phyloP scores from a whole-genome alignment of 2,113 vertebrate genomes.

The Sinocyclocheilus anophthalmus region DNA sequence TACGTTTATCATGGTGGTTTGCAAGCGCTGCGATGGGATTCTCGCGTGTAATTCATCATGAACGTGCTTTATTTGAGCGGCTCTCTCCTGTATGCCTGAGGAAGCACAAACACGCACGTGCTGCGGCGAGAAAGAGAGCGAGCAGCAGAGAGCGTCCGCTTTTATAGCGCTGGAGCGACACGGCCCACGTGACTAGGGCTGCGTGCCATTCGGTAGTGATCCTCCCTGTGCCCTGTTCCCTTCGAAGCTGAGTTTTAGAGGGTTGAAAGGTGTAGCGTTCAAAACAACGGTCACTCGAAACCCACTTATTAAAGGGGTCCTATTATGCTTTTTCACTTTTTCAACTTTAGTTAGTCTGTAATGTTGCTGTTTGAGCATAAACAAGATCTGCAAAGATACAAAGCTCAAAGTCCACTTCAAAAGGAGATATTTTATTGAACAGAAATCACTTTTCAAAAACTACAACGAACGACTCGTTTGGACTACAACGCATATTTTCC shows the following conservation, averaged over 20 bases:
- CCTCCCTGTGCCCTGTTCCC: not conserved
- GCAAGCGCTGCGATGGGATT: rapidly evolving
- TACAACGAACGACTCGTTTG: too few species aligned
- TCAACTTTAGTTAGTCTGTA: too few species aligned
- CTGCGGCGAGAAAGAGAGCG: not conserved
- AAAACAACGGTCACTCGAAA: not conserved
- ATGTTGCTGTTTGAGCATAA: too few species aligned
- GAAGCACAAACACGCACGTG: rapidly evolving
- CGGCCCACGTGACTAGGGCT: slow-evolving; percentile 18
- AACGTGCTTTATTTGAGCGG: not conserved
- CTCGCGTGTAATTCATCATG: not conserved
- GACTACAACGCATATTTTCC: too few species aligned
- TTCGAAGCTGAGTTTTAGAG: not conserved
- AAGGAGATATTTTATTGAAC: too few species aligned
- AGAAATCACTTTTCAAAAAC: too few species aligned
- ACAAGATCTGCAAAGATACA: too few species aligned
- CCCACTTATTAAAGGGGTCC: not conserved
- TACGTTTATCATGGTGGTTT: slow-evolving; percentile 21
- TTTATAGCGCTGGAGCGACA: not conserved
- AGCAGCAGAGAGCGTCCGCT: rapidly evolving
- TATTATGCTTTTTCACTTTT: too few species aligned
- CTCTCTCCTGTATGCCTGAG: rapidly evolving
- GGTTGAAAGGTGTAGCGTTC: not conserved
- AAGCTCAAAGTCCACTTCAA: too few species aligned
- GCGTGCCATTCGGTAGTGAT: not conserved